Evolutionary conservation across 1,140 invertebrate genomes (phyloP), one percentile per base, ranked within the genome.

Genomic region (Heliconius melpomene): DNA sequence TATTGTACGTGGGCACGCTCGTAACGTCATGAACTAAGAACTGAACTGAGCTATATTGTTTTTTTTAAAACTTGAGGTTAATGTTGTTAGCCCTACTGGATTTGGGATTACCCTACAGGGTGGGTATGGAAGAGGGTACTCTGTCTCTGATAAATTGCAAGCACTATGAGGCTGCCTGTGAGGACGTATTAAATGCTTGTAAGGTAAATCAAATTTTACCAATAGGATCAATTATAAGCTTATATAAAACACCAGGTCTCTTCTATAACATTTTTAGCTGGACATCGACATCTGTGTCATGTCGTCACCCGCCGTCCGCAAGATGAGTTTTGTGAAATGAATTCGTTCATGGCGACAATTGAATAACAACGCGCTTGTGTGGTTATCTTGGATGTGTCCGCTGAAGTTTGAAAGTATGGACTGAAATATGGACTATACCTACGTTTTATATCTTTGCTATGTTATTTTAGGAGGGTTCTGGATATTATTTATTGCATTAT

Each of bases 311-410:
- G 85, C 77, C 82, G 88, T 86, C 85, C 86, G 86, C 88, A 91
- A 93, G 92, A 92, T 92, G 92, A 93, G 91, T 93, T 93, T 91
- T 92, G 90, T 91, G 87, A 83, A 92, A 93, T 93, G 92, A 93
- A 93, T 93, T 93, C 91, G 91, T 93, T 91, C 87, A 82, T 83
- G 78, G 86, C 85, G 84, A 92, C 90, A 93, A 92, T 92, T 92
- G 92, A 92, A 91, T 89, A 86, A 84, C 85, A 82, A 74, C 80
- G 79, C 79, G 76, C 77, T 77, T 77, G 80, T 81, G 79, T 78
- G 82, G 86, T 87, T 90, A 90, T 91, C 89, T 90, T 89, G 84
- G 79, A 86, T 79, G 79, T 77, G 79, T 82, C 82, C 79, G 77
- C 77, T 82, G 75, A 75, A 86, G 75, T 85, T 87, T 79, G 81